Evolutionary conservation across 1,140 invertebrate species (phyloP).

Genomic region (Mya arenaria): DNA sequence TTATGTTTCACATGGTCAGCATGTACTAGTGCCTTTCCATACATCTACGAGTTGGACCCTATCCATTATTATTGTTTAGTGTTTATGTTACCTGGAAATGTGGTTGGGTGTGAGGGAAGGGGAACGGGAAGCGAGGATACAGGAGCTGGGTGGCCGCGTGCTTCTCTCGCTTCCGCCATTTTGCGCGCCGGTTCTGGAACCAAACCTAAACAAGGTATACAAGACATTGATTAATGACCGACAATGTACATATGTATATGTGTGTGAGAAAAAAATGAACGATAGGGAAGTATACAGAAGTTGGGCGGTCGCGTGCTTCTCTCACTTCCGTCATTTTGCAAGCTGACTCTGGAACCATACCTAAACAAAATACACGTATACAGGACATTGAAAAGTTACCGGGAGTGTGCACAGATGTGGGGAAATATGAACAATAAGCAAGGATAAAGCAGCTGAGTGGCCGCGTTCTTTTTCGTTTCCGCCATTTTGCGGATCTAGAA

Average conservation of each 20-base stretch:
- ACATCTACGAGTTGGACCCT: no score
- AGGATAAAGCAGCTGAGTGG: slow-evolving; percentile 26
- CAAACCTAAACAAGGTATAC: slow-evolving; percentile 94
- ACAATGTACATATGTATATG: no score
- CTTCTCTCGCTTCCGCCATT: slow-evolving; percentile 96
- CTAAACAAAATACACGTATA: no score
- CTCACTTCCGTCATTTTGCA: slow-evolving; percentile 95
- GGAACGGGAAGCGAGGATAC: slow-evolving; percentile 38
- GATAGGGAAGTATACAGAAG: slow-evolving; percentile 22
- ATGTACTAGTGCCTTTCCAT: no score
- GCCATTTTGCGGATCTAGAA: slow-evolving; percentile 97
- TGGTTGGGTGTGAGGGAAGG: slow-evolving; percentile 13
- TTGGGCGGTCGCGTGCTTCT: slow-evolving; percentile 84
- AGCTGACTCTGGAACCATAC: slow-evolving; percentile 98
- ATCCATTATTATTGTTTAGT: no score
- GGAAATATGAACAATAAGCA: slow-evolving; percentile 24
- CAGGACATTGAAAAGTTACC: no score
- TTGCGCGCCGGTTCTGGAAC: slow-evolving; percentile 97
- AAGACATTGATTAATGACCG: no score
- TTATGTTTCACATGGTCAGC: no score
- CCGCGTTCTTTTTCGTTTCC: slow-evolving; percentile 90
- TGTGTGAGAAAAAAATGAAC: slow-evolving; percentile 21
- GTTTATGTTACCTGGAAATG: slow-evolving; percentile 20
- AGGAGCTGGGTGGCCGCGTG: slow-evolving; percentile 44
- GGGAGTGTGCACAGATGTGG: no score